Base-by-base conservation (phyloP, 2,888 invertebrate genomes). In the Hecatera dysodea region DNA sequence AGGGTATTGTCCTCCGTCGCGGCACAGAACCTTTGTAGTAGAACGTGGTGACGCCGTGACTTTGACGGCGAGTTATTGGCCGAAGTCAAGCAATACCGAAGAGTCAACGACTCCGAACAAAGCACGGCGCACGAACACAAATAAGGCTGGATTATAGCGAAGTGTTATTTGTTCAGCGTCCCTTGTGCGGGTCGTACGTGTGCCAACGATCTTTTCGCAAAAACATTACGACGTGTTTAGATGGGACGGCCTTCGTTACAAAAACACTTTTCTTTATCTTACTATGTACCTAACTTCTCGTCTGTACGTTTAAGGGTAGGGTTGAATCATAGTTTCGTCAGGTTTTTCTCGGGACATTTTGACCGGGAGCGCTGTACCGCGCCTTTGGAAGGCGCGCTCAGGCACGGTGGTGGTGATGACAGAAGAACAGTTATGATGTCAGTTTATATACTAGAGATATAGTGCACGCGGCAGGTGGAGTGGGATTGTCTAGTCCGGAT, bases 31-130 rank as follows among this genome's bases (percentile, higher is more conserved):
- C 6, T 63, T 63, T 36, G 56, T 55, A 9, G 50, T 39, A 22
- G 15, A 63, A 27, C 48, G 15, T 17, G 15, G 56, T 57, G 33
- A 11, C 11, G 19, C 29, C 60, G 36, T 61, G 61, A 67, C 60
- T 39, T 61, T 64, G 73, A 60, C 53, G 33, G 74, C 39, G 50
- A 44, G 56, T 24, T 39, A 56, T 67, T 44, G 36, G 19, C 24
- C 19, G 44, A 39, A 36, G 24, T 22, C 44, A 22, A 36, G 22
- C 36, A 55, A 39, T 15, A 17, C 39, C 39, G 39, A 39, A 15
- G 57, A 67, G 72, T 67, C 48, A 44, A 60, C 73, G 53, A 57
- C 44, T 50, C 67, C 56, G 19, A 33, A 59, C 15, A 46, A 66
- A 48, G 36, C 36, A 17, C 39, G 50, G 42, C 52, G 15, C 56